A percentile compares a stretch with the other conserved stretches of the same genome.
These are phyloP conservation scores for Brachionus calyciflorus DNA, from an alignment of 1,140 invertebrate genomes.

Conservation along the genomic window DNA sequence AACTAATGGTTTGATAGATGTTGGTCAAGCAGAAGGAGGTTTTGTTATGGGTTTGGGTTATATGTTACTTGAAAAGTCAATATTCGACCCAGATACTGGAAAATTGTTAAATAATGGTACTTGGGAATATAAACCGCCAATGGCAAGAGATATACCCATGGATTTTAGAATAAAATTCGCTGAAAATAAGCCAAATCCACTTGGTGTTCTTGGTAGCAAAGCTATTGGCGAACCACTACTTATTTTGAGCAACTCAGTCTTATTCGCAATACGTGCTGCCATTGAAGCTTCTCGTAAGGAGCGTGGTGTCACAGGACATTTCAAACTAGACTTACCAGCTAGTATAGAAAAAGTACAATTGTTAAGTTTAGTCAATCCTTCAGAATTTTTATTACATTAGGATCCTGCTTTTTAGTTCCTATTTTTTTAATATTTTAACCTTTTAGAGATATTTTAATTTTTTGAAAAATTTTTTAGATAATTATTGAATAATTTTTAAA, in stretches of 20 bases:
- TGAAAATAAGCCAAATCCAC: conserved; percentile 68
- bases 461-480: too few species aligned
- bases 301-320: neutral
- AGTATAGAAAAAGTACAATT: conserved; percentile 20
- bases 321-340: conserved; percentile 39
- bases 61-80: conserved; percentile 72
- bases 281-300: conserved; percentile 35
- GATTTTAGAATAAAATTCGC: conserved; percentile 75
- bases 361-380: conserved; percentile 23
- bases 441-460: too few species aligned
- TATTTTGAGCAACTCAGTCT: conserved; percentile 19
- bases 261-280: conserved; percentile 8
- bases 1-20: conserved; percentile 46
- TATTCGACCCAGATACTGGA: conserved; percentile 69
- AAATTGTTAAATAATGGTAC: conserved; percentile 71
- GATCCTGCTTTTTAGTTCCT: too few species aligned
- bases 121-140: conserved; percentile 78
- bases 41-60: conserved; percentile 82
- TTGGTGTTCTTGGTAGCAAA: conserved; percentile 26
- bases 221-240: conserved; percentile 35
- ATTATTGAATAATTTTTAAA: too few species aligned
- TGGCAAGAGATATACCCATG: conserved; percentile 77
- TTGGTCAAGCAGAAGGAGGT: conserved; percentile 79
- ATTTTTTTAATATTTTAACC: too few species aligned
- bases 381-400: too few species aligned